Base-by-base conservation (phyloP, 2,797 vertebrate genomes). In the Toxotes lorentzi region DNA sequence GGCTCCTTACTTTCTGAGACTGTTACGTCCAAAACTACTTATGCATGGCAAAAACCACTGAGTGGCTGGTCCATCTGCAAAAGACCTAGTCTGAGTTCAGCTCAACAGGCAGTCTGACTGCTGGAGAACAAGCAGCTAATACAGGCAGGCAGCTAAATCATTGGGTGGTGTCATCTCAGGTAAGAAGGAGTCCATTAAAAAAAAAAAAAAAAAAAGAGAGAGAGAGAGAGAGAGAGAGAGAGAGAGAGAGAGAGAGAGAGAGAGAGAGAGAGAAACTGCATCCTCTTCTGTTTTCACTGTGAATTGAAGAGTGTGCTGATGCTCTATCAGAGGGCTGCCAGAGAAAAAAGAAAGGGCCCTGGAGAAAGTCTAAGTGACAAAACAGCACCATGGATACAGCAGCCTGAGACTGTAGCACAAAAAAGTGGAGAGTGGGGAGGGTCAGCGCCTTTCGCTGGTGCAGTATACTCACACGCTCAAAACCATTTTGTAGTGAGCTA, bases 131-230 rank as follows among this genome's bases (percentile, higher is more conserved):
- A 69, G 63, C 45, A 34, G 62, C 64, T 72, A 70, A 32, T 47
- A 58, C 34, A 40, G 38, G 27, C 27, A 69, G 76, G 79, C 68
- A 73, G 40, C 70, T 43, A 50, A 65, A 58, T 27, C 0, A 1
- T 54, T 73, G 78, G 47, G 61, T 43, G 7, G 67, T 70, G 79
- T 74, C 69, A 77, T 80, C 66, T 58, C 81, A 75, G 82, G 88
- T 86, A 83, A 82, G 71, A 67, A 70, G 67, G 67, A 89, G 81
- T 79, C 70, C 45, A 67, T 79, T 88, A 67, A 54, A 70, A 73
- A 81, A 72, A 67, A 56, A 32, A 54, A 50, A 23, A 2, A 35
- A 17, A 17, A 14, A 9, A 7, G 3, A 38, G 35, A 38, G n/a
- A n/a, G n/a, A n/a, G n/a, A n/a, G n/a, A n/a, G n/a, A n/a, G 27